phyloP scores from a whole-genome alignment of 1,140 invertebrate species.

The Acyrthosiphon pisum region DNA sequence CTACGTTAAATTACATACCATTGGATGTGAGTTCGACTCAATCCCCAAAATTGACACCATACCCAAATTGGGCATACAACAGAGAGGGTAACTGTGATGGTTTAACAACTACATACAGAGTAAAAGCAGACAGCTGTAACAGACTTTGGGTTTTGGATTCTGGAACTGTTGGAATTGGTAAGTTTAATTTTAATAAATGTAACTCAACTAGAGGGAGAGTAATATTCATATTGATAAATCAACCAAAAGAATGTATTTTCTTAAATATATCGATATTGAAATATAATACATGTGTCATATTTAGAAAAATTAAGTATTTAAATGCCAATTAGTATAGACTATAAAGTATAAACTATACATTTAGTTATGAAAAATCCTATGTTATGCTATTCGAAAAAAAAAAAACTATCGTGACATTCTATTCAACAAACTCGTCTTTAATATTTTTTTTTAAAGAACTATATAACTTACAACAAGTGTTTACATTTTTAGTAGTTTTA shows the following conservation, averaged over 20 bases:
- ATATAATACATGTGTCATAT: neutral
- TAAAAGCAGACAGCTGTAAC: constrained; percentile 77
- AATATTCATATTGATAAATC: neutral
- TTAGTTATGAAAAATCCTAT: neutral
- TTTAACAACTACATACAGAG: constrained; percentile 77
- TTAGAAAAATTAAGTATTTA: neutral
- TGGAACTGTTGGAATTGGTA: constrained; percentile 79
- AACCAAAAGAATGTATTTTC: neutral
- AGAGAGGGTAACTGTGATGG: constrained; percentile 77
- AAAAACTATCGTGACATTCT: neutral
- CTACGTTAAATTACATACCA: constrained; percentile 80
- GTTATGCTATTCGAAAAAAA: neutral
- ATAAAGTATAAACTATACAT: neutral
- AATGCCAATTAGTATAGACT: neutral
- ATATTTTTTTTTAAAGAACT: neutral
- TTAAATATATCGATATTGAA: neutral
- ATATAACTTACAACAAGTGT: neutral
- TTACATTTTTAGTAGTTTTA: neutral
- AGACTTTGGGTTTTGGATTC: constrained; percentile 82
- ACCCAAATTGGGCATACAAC: constrained; percentile 78
- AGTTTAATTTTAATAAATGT: constrained; percentile 52
- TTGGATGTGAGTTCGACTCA: constrained; percentile 66
- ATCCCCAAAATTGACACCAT: constrained; percentile 77
- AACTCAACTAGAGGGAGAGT: neutral
- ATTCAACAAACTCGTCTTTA: neutral